Evolutionary conservation across 2,888 invertebrate species (phyloP).

Genomic region (Gandaritis pyraliata): DNA sequence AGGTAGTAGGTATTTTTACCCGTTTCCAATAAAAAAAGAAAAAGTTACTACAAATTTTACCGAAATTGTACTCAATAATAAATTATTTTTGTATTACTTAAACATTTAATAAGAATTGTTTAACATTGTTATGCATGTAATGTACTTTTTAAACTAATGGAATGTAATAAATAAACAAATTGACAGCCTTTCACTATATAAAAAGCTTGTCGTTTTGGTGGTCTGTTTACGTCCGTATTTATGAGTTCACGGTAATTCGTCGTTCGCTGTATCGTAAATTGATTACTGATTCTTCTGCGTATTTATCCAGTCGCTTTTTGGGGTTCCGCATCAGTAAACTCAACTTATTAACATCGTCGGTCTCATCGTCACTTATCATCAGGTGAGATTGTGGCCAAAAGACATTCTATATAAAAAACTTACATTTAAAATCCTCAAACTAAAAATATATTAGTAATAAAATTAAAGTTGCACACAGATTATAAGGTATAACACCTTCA

Average conservation of each 20-base stretch:
- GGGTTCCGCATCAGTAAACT: conserved; percentile 16
- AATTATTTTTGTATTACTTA: not conserved
- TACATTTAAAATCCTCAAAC: not conserved
- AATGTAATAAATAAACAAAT: conserved; percentile 34
- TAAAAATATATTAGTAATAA: no score
- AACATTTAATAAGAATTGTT: not conserved
- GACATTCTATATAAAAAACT: no score
- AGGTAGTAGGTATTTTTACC: no score
- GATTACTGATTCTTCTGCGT: conserved; percentile 49
- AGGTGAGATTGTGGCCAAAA: no score
- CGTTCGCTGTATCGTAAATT: conserved; percentile 43
- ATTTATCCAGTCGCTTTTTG: conserved; percentile 45
- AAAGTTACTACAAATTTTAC: not conserved
- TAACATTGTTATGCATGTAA: not conserved
- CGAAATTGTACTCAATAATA: not conserved
- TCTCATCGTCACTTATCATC: no score
- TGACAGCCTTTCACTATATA: conserved; percentile 28
- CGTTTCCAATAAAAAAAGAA: no score
- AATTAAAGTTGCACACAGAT: no score
- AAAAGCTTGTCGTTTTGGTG: conserved; percentile 40
- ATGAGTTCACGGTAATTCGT: conserved; percentile 49
- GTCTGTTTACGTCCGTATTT: conserved; percentile 46
- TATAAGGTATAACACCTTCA: no score
- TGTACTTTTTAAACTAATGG: conserved; percentile 4
- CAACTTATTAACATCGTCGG: no score